A percentile compares a stretch with the other conserved stretches of the same genome.
Evolutionary conservation across 2,888 invertebrate species (phyloP).

Genomic region (Bursaphelenchus okinawaensis): DNA sequence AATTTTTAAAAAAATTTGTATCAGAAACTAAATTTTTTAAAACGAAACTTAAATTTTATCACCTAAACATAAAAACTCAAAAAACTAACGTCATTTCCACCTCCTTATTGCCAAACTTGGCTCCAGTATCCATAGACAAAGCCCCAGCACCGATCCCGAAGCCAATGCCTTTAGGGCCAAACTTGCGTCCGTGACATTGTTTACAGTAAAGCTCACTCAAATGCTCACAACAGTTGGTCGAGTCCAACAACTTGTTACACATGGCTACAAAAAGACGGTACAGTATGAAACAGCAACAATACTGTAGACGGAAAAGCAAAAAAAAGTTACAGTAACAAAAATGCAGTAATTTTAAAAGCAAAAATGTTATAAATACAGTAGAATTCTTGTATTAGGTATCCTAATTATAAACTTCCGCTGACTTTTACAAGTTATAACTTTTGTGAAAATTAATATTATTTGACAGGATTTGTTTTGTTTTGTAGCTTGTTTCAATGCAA

Average conservation of each 20-base stretch:
- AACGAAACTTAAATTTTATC: not conserved
- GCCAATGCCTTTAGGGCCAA: slow-evolving; percentile 87
- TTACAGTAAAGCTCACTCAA: slow-evolving; percentile 89
- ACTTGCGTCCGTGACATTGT: slow-evolving; percentile 89
- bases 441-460: too few relatives aligned
- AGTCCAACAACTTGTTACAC: slow-evolving; percentile 87
- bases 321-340: too few relatives aligned
- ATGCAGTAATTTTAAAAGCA: not conserved
- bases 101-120: slow-evolving; percentile 69
- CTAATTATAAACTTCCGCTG: too few relatives aligned
- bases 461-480: too few relatives aligned
- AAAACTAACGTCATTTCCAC: slow-evolving; percentile 57
- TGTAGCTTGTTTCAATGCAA: too few relatives aligned
- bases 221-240: slow-evolving; percentile 90
- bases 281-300: too few relatives aligned
- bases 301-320: too few relatives aligned
- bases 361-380: slow-evolving; percentile 62
- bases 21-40: not conserved
- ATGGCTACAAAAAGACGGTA: too few relatives aligned
- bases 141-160: slow-evolving; percentile 96
- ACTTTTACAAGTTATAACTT: too few relatives aligned
- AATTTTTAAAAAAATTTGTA: too few relatives aligned
- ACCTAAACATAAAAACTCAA: slow-evolving; percentile 6
- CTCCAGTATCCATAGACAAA: slow-evolving; percentile 89
- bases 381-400: slow-evolving; percentile 70